Evolutionary conservation across 2,888 invertebrate species (phyloP).

Genomic region (Adelphocoris suturalis): DNA sequence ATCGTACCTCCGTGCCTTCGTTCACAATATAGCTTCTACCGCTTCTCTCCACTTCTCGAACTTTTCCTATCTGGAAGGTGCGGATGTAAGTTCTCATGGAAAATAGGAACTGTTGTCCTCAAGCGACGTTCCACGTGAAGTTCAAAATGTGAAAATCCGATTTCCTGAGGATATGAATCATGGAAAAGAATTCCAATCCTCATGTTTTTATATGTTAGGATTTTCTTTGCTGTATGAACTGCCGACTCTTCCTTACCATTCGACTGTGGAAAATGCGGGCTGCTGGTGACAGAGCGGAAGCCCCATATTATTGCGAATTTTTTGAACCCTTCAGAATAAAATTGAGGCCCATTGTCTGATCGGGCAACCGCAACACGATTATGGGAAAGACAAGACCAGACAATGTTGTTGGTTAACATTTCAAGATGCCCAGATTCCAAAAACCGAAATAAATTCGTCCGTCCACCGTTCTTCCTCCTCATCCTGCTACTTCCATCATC

Average conservation of each 20-base stretch:
- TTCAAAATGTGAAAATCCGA: conserved; percentile 1
- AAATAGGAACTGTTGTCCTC: conserved; percentile 28
- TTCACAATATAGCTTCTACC: conserved; percentile 32
- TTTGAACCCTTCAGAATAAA: conserved; percentile 3
- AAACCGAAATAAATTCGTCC: too few relatives aligned
- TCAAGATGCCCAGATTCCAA: too few relatives aligned
- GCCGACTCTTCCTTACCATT: conserved; percentile 70
- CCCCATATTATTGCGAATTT: conserved; percentile 34
- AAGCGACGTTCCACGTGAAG: conserved; percentile 45
- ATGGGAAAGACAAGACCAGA: too few relatives aligned
- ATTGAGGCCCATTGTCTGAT: conserved; percentile 65
- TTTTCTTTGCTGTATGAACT: conserved; percentile 54
- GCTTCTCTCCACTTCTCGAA: conserved; percentile 45
- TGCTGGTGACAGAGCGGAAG: conserved; percentile 60
- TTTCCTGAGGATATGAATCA: background rate
- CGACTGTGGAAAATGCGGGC: conserved; percentile 64
- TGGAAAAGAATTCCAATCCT: conserved; percentile 13
- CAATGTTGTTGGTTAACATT: too few relatives aligned
- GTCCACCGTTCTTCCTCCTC: too few relatives aligned
- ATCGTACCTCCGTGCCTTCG: conserved; percentile 12
- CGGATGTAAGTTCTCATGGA: background rate
- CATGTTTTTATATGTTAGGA: background rate
- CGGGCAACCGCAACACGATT: too few relatives aligned
- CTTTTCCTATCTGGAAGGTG: background rate
- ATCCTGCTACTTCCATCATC: too few relatives aligned